Conservation (phyloP, 1,140 invertebrate genomes). For the Frieseomelitta varia region DNA sequence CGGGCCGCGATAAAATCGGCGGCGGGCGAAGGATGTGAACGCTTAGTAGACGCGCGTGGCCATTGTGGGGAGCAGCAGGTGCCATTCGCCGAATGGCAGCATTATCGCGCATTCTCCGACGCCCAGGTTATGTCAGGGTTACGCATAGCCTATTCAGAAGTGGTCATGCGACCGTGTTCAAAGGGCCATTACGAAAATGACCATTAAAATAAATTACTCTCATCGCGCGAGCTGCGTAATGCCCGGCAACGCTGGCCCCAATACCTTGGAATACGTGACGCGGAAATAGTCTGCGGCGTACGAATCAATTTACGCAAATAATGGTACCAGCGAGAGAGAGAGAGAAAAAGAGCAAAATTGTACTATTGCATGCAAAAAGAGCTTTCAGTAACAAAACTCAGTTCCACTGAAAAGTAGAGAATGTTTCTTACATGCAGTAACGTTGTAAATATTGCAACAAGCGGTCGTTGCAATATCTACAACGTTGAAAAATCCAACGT, state of each 20-base stretch:
- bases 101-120: constrained; percentile 17
- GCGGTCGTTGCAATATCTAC: too few species aligned
- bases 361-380: too few species aligned
- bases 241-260: background rate
- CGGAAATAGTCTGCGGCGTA: background rate
- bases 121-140: constrained; percentile 10
- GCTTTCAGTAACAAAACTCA: too few species aligned
- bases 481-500: too few species aligned
- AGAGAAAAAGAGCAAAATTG: too few species aligned
- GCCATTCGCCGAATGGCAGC: constrained; percentile 4
- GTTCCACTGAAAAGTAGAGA: too few species aligned
- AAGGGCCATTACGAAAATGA: constrained; percentile 18
- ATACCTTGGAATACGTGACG: constrained; percentile 18
- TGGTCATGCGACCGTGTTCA: constrained; percentile 6
- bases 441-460: too few species aligned
- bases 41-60: background rate
- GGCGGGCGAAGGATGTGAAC: background rate
- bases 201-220: constrained; percentile 32
- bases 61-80: background rate
- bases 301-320: constrained; percentile 22
- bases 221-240: constrained; percentile 1
- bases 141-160: constrained; percentile 7
- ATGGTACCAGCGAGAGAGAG: background rate
- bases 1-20: background rate
- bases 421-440: too few species aligned